A percentile compares a stretch with the other conserved stretches of the same genome.
Conservation (phyloP, 2,888 invertebrate genomes). For the Encarsia formosa region DNA sequence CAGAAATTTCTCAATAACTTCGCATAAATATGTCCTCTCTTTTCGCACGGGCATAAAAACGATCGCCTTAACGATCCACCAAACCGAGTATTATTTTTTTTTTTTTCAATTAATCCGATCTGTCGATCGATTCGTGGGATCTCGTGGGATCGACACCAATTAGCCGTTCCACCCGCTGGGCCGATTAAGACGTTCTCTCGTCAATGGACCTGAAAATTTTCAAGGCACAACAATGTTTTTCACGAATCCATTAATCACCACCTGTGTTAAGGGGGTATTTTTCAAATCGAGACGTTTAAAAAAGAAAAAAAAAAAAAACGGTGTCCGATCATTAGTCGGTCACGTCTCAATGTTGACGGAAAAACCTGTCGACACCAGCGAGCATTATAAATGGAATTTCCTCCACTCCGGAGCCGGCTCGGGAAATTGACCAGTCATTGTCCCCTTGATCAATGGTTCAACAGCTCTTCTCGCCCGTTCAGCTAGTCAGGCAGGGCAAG, state of each 20-base stretch:
- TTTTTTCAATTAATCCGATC: conserved; percentile 13
- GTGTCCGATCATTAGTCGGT: conserved; percentile 37
- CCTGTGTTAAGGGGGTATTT: conserved; percentile 13
- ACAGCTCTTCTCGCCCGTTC: conserved; percentile 5
- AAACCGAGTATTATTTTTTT: neutral
- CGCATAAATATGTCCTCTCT: no score
- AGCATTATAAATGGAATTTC: conserved; percentile 46
- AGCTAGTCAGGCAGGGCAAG: no score
- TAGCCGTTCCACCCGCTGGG: no score
- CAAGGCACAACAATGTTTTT: conserved; percentile 17
- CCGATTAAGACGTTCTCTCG: conserved; percentile 5
- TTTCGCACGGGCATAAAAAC: no score
- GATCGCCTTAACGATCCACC: no score
- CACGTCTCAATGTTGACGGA: conserved; percentile 43
- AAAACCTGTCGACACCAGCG: conserved; percentile 44
- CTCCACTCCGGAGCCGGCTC: neutral
- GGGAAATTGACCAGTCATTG: neutral
- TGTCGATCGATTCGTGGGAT: no score
- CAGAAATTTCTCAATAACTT: no score
- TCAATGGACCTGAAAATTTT: conserved; percentile 24
- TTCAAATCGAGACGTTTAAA: conserved; percentile 23
- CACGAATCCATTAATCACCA: conserved; percentile 25
- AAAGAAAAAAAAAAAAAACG: no score
- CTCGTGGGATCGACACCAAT: no score
- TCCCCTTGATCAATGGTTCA: conserved; percentile 14